phyloP scores from a whole-genome alignment of 2,888 invertebrate species.

The Drosophila limbata region DNA sequence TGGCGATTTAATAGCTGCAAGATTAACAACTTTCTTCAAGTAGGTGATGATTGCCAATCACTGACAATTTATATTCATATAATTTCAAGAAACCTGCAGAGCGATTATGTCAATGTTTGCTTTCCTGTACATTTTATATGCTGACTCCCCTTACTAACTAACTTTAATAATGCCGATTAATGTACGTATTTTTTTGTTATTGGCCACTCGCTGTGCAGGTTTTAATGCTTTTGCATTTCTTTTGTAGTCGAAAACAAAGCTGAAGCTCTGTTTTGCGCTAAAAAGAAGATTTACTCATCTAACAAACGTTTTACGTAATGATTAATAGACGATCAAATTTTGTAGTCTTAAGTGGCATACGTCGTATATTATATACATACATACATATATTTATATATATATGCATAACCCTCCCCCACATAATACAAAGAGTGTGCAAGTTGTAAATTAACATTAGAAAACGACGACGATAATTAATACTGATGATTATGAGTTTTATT shows the following conservation, averaged over 20 bases:
- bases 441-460: constrained; percentile 70
- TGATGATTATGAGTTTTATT: constrained; percentile 54
- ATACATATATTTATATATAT: constrained; percentile 21
- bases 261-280: constrained; percentile 2
- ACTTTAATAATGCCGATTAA: constrained; percentile 33
- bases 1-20: constrained; percentile 23
- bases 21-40: constrained; percentile 31
- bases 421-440: constrained; percentile 51
- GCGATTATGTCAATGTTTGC: constrained; percentile 55
- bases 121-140: constrained; percentile 70
- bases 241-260: background rate
- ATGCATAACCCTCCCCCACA: constrained; percentile 24
- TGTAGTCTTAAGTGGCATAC: constrained; percentile 66
- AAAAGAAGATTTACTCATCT: constrained; percentile 45
- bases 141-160: constrained; percentile 26
- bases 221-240: constrained; percentile 21
- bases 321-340: constrained; percentile 75
- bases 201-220: constrained; percentile 55
- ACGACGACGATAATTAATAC: constrained; percentile 45
- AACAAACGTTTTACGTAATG: constrained; percentile 53
- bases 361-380: constrained; percentile 11
- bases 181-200: constrained; percentile 42
- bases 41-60: constrained; percentile 32
- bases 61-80: constrained; percentile 43
- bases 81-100: constrained; percentile 50